These are phyloP conservation scores for Leptinotarsa defecta DNA, from an alignment of 1,140 invertebrate species.

Conservation along the genomic window DNA sequence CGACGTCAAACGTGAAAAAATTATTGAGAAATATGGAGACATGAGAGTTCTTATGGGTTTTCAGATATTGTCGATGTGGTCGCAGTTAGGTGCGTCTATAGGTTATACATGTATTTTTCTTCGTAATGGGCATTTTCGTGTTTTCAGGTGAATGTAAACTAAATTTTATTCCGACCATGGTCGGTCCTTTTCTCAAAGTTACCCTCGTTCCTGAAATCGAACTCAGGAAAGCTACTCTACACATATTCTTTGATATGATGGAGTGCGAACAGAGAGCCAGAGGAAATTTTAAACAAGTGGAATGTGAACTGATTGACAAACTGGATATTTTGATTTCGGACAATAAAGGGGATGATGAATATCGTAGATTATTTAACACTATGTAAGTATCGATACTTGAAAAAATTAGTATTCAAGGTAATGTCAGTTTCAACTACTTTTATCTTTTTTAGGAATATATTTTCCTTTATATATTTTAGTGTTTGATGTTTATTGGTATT, in stretches of 20 bases:
- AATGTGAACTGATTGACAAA: conserved; percentile 91
- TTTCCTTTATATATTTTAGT: conserved; percentile 26
- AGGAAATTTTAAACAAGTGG: conserved; percentile 86
- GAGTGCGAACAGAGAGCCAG: conserved; percentile 84
- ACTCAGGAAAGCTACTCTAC: conserved; percentile 86
- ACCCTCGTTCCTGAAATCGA: conserved; percentile 86
- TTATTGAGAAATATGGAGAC: conserved; percentile 82
- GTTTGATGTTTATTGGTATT: no score
- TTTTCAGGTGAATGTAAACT: conserved; percentile 74
- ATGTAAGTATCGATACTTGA: conserved; percentile 73
- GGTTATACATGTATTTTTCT: background rate
- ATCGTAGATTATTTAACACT: conserved; percentile 87
- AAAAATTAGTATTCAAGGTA: no score
- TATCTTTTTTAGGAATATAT: no score
- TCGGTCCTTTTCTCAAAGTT: conserved; percentile 92
- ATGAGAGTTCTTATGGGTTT: conserved; percentile 93
- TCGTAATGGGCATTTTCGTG: conserved; percentile 28
- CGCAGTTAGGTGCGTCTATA: conserved; percentile 70
- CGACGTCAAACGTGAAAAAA: conserved; percentile 76
- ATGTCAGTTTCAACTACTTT: no score
- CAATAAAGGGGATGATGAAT: conserved; percentile 93
- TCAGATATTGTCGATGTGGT: conserved; percentile 94
- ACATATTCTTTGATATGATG: conserved; percentile 98
- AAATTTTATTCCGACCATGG: conserved; percentile 90
- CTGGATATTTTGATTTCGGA: conserved; percentile 89